Conservation (phyloP, 2,797 vertebrate species). For the Menidia menidia region DNA sequence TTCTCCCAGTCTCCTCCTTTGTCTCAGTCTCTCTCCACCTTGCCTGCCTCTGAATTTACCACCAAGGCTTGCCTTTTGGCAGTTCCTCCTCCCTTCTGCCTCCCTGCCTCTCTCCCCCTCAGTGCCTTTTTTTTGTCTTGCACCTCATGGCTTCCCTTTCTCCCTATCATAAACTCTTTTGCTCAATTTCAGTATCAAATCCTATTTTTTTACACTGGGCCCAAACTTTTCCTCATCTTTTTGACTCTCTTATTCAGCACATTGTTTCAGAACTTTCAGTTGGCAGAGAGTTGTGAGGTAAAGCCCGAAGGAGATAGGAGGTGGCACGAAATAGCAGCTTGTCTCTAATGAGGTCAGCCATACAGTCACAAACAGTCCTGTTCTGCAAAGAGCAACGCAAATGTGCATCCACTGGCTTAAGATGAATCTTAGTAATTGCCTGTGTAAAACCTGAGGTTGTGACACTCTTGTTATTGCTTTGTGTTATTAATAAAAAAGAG, state of each 20-base stretch:
- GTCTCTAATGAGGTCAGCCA: slow-evolving; percentile 24
- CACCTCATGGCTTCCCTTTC: slow-evolving; percentile 46
- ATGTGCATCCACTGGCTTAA: slow-evolving; percentile 43
- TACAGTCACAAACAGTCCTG: background rate
- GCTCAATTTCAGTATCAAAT: slow-evolving; percentile 52
- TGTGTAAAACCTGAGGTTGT: slow-evolving; percentile 63
- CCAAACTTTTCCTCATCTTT: slow-evolving; percentile 20
- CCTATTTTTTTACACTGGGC: slow-evolving; percentile 44
- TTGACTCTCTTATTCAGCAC: slow-evolving; percentile 18
- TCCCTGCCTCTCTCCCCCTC: slow-evolving; percentile 19
- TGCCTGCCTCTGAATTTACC: slow-evolving; percentile 65
- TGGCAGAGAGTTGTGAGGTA: slow-evolving; percentile 45
- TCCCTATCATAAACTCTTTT: slow-evolving; percentile 48
- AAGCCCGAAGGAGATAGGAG: slow-evolving; percentile 11
- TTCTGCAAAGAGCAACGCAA: slow-evolving; percentile 42
- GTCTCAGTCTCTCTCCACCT: slow-evolving; percentile 47
- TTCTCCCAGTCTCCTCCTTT: slow-evolving; percentile 50
- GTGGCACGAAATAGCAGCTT: slow-evolving; percentile 7
- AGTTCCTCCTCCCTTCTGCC: slow-evolving; percentile 44
- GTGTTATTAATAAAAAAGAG: slow-evolving; percentile 80
- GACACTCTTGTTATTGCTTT: slow-evolving; percentile 82
- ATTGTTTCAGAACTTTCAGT: slow-evolving; percentile 49
- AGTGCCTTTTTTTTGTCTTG: slow-evolving; percentile 36
- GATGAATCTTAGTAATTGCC: slow-evolving; percentile 74
- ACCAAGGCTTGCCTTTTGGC: slow-evolving; percentile 61